Evolutionary conservation across 2,113 vertebrate species (phyloP).

Genomic region (Toxostoma redivivum): DNA sequence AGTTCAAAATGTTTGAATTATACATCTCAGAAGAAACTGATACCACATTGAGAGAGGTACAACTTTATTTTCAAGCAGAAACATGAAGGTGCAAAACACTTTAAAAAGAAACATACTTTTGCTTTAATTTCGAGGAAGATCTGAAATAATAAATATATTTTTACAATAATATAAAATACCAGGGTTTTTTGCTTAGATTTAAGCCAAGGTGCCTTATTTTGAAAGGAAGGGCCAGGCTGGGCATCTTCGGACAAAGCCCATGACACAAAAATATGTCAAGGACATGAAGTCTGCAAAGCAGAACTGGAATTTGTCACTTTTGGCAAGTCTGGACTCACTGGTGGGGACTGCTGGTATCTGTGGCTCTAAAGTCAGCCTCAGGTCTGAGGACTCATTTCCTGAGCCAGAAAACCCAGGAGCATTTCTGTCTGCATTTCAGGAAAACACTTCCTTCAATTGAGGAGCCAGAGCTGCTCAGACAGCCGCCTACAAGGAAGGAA

Average conservation of each 20-base stretch:
- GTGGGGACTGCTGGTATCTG: neutral
- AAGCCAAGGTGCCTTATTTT: neutral
- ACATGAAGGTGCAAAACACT: neutral
- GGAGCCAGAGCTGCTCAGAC: neutral
- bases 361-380: neutral
- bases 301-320: neutral
- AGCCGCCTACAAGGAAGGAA: neutral
- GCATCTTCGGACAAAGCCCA: neutral
- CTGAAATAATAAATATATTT: neutral
- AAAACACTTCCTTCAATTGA: constrained; percentile 25
- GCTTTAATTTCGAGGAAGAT: neutral
- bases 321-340: neutral
- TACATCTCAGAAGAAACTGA: neutral
- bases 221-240: neutral
- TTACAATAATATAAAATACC: neutral
- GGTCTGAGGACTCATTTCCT: neutral
- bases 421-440: neutral
- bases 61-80: neutral
- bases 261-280: neutral
- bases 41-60: neutral
- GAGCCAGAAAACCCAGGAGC: neutral
- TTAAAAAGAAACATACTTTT: neutral
- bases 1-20: neutral
- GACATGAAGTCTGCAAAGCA: neutral
- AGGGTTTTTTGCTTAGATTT: neutral